Percentiles rank a stretch among this genome's conserved stretches.
Evolutionary conservation across 1,140 invertebrate species (phyloP).

Genomic region (Drosophila micromelanica): DNA sequence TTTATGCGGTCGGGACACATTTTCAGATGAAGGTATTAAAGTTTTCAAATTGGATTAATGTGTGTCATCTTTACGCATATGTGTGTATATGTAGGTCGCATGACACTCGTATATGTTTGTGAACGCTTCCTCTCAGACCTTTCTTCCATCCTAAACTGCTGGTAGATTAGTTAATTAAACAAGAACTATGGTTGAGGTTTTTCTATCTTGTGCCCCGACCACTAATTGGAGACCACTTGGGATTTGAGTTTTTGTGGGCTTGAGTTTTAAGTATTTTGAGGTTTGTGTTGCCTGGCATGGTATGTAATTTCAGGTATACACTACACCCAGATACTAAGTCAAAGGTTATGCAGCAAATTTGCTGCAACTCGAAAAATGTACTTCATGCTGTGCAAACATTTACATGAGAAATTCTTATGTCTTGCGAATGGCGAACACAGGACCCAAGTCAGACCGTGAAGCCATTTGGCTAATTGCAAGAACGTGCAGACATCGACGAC

Average conservation of each 20-base stretch:
- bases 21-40: constrained; percentile 57
- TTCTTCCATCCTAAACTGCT: background rate
- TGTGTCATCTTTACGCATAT: background rate
- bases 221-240: constrained; percentile 54
- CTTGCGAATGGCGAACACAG: constrained; percentile 15
- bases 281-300: constrained; percentile 23
- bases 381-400: constrained; percentile 25
- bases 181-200: constrained; percentile 47
- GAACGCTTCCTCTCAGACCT: background rate
- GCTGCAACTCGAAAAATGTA: constrained; percentile 2
- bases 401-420: background rate
- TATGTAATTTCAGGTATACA: background rate
- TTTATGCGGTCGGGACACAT: constrained; percentile 49
- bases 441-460: constrained; percentile 45
- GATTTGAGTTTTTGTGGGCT: constrained; percentile 44
- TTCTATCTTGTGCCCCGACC: constrained; percentile 25
- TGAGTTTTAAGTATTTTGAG: constrained; percentile 39
- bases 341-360: background rate
- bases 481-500: constrained; percentile 51
- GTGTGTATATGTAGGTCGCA: background rate
- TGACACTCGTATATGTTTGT: background rate
- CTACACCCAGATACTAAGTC: constrained; percentile 18
- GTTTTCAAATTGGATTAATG: constrained; percentile 63
- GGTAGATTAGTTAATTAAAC: constrained; percentile 64
- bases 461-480: constrained; percentile 77